phyloP scores from a whole-genome alignment of 2,113 vertebrate species.

The Platichthys stellatus region DNA sequence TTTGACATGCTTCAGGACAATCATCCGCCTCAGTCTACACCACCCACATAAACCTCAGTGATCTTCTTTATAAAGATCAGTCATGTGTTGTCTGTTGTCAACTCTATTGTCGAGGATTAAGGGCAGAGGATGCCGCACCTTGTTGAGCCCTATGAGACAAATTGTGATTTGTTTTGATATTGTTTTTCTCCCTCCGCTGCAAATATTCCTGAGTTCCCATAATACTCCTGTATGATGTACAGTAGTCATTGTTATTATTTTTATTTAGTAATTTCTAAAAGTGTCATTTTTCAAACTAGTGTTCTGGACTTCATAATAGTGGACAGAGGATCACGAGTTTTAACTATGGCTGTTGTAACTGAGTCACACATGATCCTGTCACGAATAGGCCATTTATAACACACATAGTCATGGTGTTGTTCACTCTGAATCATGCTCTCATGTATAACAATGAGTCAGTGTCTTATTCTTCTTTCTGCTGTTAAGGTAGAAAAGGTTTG shows the following conservation, averaged over 20 bases:
- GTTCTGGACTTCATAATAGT: not conserved
- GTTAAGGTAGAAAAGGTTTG: not conserved
- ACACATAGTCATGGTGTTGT: not conserved
- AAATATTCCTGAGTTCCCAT: not conserved
- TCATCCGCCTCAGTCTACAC: not conserved
- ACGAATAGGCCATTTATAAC: not conserved
- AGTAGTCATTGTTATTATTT: too few relatives aligned
- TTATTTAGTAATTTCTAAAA: not conserved
- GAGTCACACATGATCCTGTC: constrained; percentile 10
- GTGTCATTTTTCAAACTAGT: not conserved
- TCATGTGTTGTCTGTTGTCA: not conserved
- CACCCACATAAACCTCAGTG: not conserved
- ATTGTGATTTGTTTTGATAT: too few relatives aligned
- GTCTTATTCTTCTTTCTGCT: not conserved
- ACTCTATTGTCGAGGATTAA: not conserved
- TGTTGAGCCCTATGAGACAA: too few relatives aligned
- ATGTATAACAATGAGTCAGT: constrained; percentile 6
- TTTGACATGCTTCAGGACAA: not conserved
- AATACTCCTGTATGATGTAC: not conserved
- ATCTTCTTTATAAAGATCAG: not conserved
- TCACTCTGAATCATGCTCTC: constrained; percentile 24
- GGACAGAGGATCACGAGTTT: not conserved
- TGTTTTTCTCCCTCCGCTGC: not conserved
- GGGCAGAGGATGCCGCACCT: too few relatives aligned
- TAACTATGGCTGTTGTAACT: not conserved